A percentile compares a stretch with the other conserved stretches of the same genome.
Conservation (phyloP, 64 coral and sea anemone genomes). For the Cladopsammia gracilis region DNA sequence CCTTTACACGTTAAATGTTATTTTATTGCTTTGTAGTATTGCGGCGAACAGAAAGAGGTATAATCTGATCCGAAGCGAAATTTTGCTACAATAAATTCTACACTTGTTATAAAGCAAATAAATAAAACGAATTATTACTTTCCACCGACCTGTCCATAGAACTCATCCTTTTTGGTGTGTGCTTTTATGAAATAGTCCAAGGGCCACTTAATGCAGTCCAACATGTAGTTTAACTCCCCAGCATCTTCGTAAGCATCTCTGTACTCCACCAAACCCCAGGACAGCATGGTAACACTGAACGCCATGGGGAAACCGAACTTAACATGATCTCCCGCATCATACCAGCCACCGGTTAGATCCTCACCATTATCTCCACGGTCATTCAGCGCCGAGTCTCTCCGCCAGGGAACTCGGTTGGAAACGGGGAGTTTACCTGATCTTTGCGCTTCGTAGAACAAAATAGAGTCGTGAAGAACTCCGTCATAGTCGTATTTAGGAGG, state of each 20-base stretch:
- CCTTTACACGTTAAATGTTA: too few relatives aligned
- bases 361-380: conserved; percentile 74
- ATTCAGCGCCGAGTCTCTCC: conserved; percentile 81
- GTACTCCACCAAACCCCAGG: conserved; percentile 90
- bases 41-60: too few relatives aligned
- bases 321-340: conserved; percentile 96
- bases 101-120: too few relatives aligned
- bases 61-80: too few relatives aligned
- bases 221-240: conserved; percentile 66
- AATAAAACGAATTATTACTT: too few relatives aligned
- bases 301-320: conserved; percentile 98
- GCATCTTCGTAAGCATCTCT: conserved; percentile 63
- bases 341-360: conserved; percentile 94
- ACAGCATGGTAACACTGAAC: conserved; percentile 71
- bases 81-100: too few relatives aligned
- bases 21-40: too few relatives aligned
- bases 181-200: conserved; percentile 96
- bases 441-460: conserved; percentile 97
- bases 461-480: conserved; percentile 80
- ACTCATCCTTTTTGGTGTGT: conserved; percentile 80
- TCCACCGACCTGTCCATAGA: conserved; percentile 83
- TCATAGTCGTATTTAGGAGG: conserved; percentile 65
- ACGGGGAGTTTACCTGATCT: conserved; percentile 84
- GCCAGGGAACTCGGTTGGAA: conserved; percentile 86
- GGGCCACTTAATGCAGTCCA: conserved; percentile 91